Base-by-base conservation (phyloP, 2,113 vertebrate species). In the Gobiocypris rarus region DNA sequence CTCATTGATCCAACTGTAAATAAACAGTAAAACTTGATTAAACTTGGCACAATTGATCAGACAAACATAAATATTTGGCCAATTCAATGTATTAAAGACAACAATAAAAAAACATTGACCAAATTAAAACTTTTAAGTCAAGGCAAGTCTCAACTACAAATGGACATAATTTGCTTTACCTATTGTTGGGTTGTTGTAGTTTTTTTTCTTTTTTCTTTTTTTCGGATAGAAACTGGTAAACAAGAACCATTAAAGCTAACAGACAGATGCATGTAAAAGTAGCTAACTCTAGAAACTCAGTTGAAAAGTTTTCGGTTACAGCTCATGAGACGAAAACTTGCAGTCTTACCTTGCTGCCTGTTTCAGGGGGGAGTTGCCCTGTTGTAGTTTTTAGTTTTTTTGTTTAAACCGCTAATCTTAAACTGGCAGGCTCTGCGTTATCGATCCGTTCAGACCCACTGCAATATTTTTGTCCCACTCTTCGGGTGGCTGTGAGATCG, bases 261-360 rank as follows among this genome's bases (percentile, higher is more conserved):
- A 5, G 15, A 31, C 17, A 22, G 1, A 1, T 10, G 31, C 9
- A 22, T 7, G 9, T 22, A 41, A 41, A 69, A 38, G 15, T 38
- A n/a, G n/a, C n/a, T n/a, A 38, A 41, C 65, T 41, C 17, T 22
- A 11, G 34, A 38, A n/a, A 69, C 19, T 22, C 8, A 38, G 28
- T 4, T 5, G 65, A 22, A 38, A 38, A 69, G 65, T 38, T 38
- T 9, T 69, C 65, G 65, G 9, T 69, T 31, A 3, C 31, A 31
- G 3, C 31, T 31, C 31, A 31, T 11, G 31, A 75, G 14, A 65
- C 31, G 14, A 78, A 58, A 24, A 28, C 38, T 48, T 34, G 9
- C 26, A 67, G 59, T 80, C 77, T 80, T 80, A 80, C 78, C 78
- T 65, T 63, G 59, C 43, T 50, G 78, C 26, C 38, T 14, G 38